Base-by-base conservation (phyloP, 2,113 vertebrate species). In the Myotis davidii region DNA sequence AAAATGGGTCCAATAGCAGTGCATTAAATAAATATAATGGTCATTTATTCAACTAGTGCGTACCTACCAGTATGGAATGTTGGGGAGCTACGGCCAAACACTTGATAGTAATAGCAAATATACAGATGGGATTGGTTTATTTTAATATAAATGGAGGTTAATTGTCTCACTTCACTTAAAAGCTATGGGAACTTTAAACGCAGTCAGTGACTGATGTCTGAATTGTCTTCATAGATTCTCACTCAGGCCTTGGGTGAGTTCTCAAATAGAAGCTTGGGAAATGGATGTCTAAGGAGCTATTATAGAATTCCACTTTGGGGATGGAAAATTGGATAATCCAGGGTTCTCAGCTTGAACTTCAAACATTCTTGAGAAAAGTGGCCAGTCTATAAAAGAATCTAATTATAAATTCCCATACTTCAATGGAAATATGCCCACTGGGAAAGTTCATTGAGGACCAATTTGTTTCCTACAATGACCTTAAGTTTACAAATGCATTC, bases 381-480 rank as follows among this genome's bases (percentile, higher is more conserved):
- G 56, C 67, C 61, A 48, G 34, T 90, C 29, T 94, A 64, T 27
- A 89, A 84, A 83, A 81, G 73, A 91, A 73, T 74, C 65, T 67
- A 18, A 45, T 78, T 48, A 8, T 48, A 9, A 54, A 88, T 94
- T 96, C 95, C 94, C 95, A 96, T 52, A 91, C 84, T 82, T 32
- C 32, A 7, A 8, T 52, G 78, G 91, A 59, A 94, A 56, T 32
- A 76, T 14, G 23, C 85, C 85, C 25, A 34, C 88, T 95, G 95
- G 87, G 94, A 92, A 95, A 93, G 39, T 56, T 85, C 32, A 45
- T 3, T 10, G 5, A 64, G 39, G 52, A 90, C 45, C 34, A 52
- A 7, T 84, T 56, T 29, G 10, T 54, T 48, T 89, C 64, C 34
- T 27, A 54, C 54, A 86, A 52, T 79, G 85, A 90, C 20, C 45